Percentiles rank a stretch among this genome's conserved stretches.
Conservation (phyloP, 2,797 vertebrate genomes). For the Sebastes melanostomus region DNA sequence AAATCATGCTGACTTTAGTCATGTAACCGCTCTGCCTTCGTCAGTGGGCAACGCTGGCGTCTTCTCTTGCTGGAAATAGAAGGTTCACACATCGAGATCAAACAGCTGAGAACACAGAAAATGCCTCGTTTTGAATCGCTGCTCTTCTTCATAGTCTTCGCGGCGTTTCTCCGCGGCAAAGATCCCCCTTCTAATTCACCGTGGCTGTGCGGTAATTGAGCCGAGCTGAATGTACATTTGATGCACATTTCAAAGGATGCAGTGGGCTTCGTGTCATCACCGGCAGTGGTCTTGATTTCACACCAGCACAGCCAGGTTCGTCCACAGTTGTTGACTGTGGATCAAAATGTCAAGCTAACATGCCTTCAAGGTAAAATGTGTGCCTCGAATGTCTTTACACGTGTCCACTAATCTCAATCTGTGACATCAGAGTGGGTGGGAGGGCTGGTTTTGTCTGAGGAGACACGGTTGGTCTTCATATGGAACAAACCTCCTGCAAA, state of each 20-base stretch:
- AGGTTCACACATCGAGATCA: constrained; percentile 32
- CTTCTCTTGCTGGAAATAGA: constrained; percentile 12
- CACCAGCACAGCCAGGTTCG: not conserved
- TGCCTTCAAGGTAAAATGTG: not conserved
- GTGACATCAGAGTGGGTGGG: not conserved
- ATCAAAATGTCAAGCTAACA: constrained; percentile 6
- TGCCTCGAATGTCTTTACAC: not conserved
- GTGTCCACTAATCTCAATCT: not conserved
- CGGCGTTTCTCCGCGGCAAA: constrained; percentile 1
- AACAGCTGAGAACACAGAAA: constrained; percentile 10
- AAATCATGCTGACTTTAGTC: constrained; percentile 32
- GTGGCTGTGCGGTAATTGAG: constrained; percentile 33
- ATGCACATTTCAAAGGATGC: constrained; percentile 32
- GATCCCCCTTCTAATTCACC: not conserved
- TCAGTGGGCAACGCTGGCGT: not conserved
- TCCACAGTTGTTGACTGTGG: not conserved
- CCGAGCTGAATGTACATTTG: not conserved
- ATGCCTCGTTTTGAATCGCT: constrained; percentile 30
- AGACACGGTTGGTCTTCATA: not conserved
- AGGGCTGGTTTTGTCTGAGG: not conserved
- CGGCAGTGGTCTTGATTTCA: constrained; percentile 29
- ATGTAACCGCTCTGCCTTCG: constrained; percentile 16
- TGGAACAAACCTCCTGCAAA: not conserved
- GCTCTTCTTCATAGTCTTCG: not conserved
- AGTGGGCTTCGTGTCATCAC: constrained; percentile 25